These are phyloP conservation scores for Ctenomys sociabilis DNA, from an alignment of 2,113 vertebrate genomes.

Conservation along the genomic window DNA sequence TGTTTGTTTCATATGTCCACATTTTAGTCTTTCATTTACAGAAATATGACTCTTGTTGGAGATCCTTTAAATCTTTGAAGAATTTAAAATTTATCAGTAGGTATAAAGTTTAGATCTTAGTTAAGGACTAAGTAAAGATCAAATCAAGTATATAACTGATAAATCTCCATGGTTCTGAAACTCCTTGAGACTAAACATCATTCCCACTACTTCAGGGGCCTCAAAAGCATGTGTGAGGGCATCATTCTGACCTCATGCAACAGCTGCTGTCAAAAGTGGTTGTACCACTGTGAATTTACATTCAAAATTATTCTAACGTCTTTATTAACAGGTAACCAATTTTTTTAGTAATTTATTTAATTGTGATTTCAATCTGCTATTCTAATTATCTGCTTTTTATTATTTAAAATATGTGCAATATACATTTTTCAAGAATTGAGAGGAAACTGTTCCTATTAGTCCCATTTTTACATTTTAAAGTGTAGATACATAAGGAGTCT, in stretches of 20 bases:
- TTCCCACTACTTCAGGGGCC: background rate
- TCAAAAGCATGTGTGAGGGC: accelerated
- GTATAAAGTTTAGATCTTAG: background rate
- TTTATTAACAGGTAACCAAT: background rate
- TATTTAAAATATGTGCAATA: background rate
- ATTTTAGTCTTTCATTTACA: background rate
- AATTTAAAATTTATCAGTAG: background rate
- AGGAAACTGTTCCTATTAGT: background rate
- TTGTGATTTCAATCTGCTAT: background rate
- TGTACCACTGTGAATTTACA: accelerated
- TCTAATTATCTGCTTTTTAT: background rate
- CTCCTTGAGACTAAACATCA: background rate
- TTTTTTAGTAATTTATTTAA: background rate
- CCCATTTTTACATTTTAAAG: constrained; percentile 14
- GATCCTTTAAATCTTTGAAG: background rate
- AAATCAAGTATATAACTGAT: background rate
- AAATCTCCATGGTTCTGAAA: background rate
- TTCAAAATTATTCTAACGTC: background rate
- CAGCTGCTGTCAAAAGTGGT: accelerated
- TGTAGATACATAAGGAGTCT: background rate
- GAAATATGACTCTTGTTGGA: background rate
- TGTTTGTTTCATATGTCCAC: background rate
- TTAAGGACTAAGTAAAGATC: background rate
- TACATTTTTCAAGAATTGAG: background rate
- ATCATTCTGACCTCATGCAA: accelerated